Evolutionary conservation across 37 sponge, comb jelly and placozoan species (phyloP), one percentile per base, ranked within the genome.

Genomic region (Diacarnus erythraeanus): DNA sequence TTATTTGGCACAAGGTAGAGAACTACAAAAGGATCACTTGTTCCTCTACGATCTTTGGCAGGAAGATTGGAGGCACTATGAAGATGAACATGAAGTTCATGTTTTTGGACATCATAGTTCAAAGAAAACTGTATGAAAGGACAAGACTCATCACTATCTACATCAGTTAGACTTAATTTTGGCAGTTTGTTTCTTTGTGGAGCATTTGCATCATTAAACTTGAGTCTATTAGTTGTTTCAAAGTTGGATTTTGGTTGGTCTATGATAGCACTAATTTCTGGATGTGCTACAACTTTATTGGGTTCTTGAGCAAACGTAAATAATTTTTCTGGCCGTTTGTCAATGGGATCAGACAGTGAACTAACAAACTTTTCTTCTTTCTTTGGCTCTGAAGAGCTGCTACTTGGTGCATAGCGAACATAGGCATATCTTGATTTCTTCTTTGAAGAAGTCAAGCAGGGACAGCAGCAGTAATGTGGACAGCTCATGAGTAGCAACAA

Each of bases 1-100:
- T 84, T 83, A 59, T 87, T 84, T 21, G 82, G 88, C 9, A 74
- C 33, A 2, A 92, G 59, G 57, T 81, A 77, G 64, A 92, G 68
- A 27, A 77, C 43, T 26, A 78, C 80, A 44, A 64, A 83, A 39
- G 84, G 80, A 38, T 87, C 59, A 59, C 42, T 42, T 27, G 72
- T 63, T 23, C 77, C 82, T 33, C 54, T 47, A 4, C 64, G 56
- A 33, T 74, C 74, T 40, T 15, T 77, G 20, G 43, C 78, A 30
- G 83, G 79, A 1, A 80, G 58, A 73, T 71, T 73, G 35, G 47
- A 43, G 17, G 77, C 81, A n/a, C 71, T 3, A 21, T 64, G 38
- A 10, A 90, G 65, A 47, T 90, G 78, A 38, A 84, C 88, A 15
- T 78, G 83, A 23, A 75, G 42, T 57, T 71, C 60, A 31, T 74